phyloP scores from a whole-genome alignment of 2,888 invertebrate genomes.

The Lydus trimaculatus region DNA sequence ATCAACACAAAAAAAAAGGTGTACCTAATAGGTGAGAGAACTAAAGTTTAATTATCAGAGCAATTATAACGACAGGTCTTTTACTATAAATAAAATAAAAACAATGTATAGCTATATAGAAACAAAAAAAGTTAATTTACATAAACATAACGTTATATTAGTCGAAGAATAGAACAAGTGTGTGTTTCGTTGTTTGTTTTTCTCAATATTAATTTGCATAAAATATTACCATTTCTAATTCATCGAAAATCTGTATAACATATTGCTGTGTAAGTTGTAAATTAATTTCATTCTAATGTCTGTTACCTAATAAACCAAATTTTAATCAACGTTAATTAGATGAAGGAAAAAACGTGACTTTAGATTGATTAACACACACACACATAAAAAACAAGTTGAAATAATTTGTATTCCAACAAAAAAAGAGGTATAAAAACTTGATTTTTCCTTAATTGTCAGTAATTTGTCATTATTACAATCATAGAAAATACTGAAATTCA shows the following conservation, averaged over 20 bases:
- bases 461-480: slow-evolving; percentile 4
- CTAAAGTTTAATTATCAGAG: background rate
- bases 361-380: background rate
- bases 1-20: background rate
- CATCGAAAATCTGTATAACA: background rate
- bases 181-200: slow-evolving; percentile 7
- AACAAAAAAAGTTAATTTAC: slow-evolving; percentile 1
- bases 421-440: background rate
- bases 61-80: slow-evolving; percentile 4
- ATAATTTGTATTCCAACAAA: background rate
- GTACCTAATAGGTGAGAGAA: background rate
- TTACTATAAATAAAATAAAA: background rate
- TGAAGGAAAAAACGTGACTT: background rate
- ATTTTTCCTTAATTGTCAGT: background rate
- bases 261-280: background rate
- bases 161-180: background rate
- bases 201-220: slow-evolving; percentile 2
- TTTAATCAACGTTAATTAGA: background rate
- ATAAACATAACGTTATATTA: background rate
- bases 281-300: background rate
- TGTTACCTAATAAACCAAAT: background rate
- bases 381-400: background rate
- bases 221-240: background rate
- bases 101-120: background rate
- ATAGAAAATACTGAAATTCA: background rate